Evolutionary conservation across 1,140 invertebrate genomes (phyloP).

Genomic region (Drosophila dunni): DNA sequence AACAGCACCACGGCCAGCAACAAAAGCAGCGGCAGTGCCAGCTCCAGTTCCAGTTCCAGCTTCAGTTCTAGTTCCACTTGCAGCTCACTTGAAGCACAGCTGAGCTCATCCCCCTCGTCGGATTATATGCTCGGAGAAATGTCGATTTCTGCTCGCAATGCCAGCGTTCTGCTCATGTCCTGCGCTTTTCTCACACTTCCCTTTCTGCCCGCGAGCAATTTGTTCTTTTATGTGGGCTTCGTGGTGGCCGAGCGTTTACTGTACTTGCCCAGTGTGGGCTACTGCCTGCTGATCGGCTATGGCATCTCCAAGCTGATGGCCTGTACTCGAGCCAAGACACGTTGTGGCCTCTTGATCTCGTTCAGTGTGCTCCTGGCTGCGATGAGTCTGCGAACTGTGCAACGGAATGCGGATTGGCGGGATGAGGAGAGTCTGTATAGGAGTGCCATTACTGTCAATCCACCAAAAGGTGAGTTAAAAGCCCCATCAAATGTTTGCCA

Average conservation of each 20-base stretch:
- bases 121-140: constrained; percentile 54
- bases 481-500: neutral
- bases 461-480: constrained; percentile 95
- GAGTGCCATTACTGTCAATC: constrained; percentile 96
- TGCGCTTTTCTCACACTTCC: constrained; percentile 93
- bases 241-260: constrained; percentile 98
- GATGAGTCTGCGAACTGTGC: constrained; percentile 91
- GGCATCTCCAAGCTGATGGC: constrained; percentile 87
- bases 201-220: constrained; percentile 97
- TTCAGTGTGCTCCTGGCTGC: constrained; percentile 88
- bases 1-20: constrained; percentile 67
- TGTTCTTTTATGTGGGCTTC: constrained; percentile 98
- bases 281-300: constrained; percentile 94
- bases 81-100: constrained; percentile 11
- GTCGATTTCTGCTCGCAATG: constrained; percentile 51
- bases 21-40: constrained; percentile 49
- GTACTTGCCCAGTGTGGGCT: constrained; percentile 98
- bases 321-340: constrained; percentile 76
- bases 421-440: constrained; percentile 97
- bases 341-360: constrained; percentile 85
- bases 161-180: constrained; percentile 85
- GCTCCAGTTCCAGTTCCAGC: constrained; percentile 42
- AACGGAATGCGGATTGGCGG: constrained; percentile 95
- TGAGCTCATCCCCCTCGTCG: constrained; percentile 20
- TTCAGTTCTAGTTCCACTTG: constrained; percentile 36